Conservation (phyloP, 2,113 vertebrate genomes). For the Seriola rivoliana region DNA sequence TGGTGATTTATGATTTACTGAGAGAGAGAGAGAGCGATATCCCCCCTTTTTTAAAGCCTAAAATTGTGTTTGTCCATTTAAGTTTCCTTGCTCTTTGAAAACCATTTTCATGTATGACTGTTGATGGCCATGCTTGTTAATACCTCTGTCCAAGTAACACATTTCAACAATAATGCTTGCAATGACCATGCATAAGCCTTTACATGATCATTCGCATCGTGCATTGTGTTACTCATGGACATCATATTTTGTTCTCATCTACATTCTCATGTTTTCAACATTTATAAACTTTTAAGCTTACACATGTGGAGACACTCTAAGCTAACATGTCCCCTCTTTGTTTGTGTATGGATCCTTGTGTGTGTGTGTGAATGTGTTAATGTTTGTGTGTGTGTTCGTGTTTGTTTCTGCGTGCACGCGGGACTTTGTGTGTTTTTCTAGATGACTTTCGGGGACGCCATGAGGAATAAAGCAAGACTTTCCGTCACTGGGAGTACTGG, state of each 20-base stretch:
- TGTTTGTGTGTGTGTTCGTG: conserved; percentile 69
- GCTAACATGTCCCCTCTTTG: conserved; percentile 67
- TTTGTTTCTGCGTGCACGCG: conserved; percentile 65
- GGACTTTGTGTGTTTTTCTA: conserved; percentile 77
- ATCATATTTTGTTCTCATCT: conserved; percentile 75
- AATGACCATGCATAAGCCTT: conserved; percentile 74
- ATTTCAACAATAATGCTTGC: conserved; percentile 78
- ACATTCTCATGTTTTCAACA: conserved; percentile 77
- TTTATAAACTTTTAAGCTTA: conserved; percentile 70
- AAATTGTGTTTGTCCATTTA: conserved; percentile 77
- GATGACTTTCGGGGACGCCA: conserved; percentile 96
- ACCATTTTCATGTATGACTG: conserved; percentile 83
- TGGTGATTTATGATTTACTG: conserved; percentile 84
- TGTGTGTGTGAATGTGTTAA: conserved; percentile 57
- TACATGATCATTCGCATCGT: conserved; percentile 70
- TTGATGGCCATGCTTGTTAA: conserved; percentile 83
- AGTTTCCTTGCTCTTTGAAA: conserved; percentile 78
- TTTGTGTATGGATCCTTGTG: conserved; percentile 74
- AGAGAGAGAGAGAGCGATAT: conserved; percentile 67
- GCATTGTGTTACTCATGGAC: conserved; percentile 61
- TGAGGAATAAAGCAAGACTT: conserved; percentile 97
- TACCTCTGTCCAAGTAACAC: conserved; percentile 76
- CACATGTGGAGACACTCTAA: conserved; percentile 11
- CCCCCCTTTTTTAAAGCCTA: conserved; percentile 73
- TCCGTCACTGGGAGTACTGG: conserved; percentile 98